Conservation (phyloP, 2,113 vertebrate species). For the Castor canadensis region DNA sequence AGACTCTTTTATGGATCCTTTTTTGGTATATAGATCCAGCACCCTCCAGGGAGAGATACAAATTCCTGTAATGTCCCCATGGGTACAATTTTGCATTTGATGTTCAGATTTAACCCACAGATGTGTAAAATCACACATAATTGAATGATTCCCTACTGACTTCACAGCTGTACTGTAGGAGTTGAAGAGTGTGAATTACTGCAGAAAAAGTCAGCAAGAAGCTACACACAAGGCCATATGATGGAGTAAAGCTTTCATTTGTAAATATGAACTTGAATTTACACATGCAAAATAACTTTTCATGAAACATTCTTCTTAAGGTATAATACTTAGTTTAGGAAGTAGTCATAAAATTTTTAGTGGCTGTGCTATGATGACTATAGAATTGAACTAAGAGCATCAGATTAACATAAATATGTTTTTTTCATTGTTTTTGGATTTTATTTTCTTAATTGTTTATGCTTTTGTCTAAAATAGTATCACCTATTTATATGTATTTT, state of each 20-base stretch:
- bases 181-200: slow-evolving; percentile 74
- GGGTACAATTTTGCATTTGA: slow-evolving; percentile 72
- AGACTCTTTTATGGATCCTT: slow-evolving; percentile 69
- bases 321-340: slow-evolving; percentile 25
- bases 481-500: background rate
- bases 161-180: slow-evolving; percentile 66
- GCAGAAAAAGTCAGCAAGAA: slow-evolving; percentile 65
- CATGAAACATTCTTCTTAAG: background rate
- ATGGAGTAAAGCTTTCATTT: background rate
- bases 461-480: background rate
- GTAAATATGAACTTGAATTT: slow-evolving; percentile 32
- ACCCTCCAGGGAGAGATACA: slow-evolving; percentile 80
- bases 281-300: background rate
- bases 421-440: background rate
- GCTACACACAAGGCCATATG: background rate
- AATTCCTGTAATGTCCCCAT: slow-evolving; percentile 78
- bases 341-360: slow-evolving; percentile 36
- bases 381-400: slow-evolving; percentile 27
- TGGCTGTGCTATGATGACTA: background rate
- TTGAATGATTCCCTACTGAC: slow-evolving; percentile 75
- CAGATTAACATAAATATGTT: slow-evolving; percentile 56
- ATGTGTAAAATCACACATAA: slow-evolving; percentile 80
- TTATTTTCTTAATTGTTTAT: slow-evolving; percentile 42
- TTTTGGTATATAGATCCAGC: slow-evolving; percentile 74
- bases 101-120: slow-evolving; percentile 78